Evolutionary conservation across 1,140 invertebrate species (phyloP).

Genomic region (Drosophila sucinea): DNA sequence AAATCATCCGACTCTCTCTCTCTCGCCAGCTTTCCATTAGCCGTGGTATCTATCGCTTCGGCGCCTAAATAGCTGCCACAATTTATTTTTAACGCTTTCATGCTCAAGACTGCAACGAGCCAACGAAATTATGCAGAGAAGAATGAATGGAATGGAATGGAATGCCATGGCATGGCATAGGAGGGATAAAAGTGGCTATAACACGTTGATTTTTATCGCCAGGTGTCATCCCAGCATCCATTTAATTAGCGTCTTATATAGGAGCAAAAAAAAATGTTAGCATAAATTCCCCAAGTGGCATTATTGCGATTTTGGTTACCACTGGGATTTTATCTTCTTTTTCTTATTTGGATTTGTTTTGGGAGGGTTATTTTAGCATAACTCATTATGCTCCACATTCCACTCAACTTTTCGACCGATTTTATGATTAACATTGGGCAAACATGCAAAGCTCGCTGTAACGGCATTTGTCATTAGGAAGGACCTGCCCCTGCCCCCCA

Average conservation of each 20-base stretch:
- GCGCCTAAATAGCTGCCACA: conserved; percentile 65
- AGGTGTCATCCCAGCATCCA: conserved; percentile 13
- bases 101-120: conserved; percentile 16
- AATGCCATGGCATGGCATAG: neutral
- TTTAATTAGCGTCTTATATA: conserved; percentile 48
- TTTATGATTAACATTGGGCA: conserved; percentile 75
- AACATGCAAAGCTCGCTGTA: conserved; percentile 72
- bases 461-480: conserved; percentile 60
- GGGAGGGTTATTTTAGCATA: conserved; percentile 26
- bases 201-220: conserved; percentile 45
- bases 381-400: conserved; percentile 34
- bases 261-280: conserved; percentile 23
- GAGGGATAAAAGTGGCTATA: conserved; percentile 46
- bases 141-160: neutral
- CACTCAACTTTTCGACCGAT: conserved; percentile 39
- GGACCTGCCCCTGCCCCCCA: neutral
- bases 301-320: neutral
- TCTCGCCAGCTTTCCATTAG: conserved; percentile 67
- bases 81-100: conserved; percentile 59
- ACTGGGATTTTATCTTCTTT: conserved; percentile 23
- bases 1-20: conserved; percentile 48
- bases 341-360: conserved; percentile 4
- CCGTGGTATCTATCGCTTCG: conserved; percentile 43
- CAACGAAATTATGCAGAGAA: conserved; percentile 6
- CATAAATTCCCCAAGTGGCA: conserved; percentile 46